A percentile compares a stretch with the other conserved stretches of the same genome.
Conservation (phyloP, 2,797 vertebrate species). For the Sebastes vulpes region DNA sequence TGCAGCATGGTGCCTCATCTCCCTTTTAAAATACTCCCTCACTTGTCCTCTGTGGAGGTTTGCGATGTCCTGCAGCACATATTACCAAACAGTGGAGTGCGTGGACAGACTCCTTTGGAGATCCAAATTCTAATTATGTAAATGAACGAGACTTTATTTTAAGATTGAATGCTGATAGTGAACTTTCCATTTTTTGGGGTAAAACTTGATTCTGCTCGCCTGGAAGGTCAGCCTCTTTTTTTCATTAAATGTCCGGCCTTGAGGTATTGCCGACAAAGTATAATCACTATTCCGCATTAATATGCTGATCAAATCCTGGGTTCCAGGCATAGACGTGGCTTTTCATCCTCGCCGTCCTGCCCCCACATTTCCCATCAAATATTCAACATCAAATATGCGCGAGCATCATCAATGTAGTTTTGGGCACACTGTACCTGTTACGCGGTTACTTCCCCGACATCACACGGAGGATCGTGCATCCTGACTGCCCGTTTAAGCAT, state of each 20-base stretch:
- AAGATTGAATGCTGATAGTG: slow-evolving; percentile 73
- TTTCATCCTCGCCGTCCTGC: slow-evolving; percentile 55
- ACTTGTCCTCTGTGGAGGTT: slow-evolving; percentile 64
- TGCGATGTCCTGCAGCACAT: slow-evolving; percentile 61
- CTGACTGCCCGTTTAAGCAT: slow-evolving; percentile 51
- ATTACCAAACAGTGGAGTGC: slow-evolving; percentile 56
- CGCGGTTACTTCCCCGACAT: slow-evolving; percentile 48
- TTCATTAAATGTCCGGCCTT: slow-evolving; percentile 69
- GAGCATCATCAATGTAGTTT: slow-evolving; percentile 52
- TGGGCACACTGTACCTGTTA: slow-evolving; percentile 45
- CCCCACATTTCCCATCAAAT: slow-evolving; percentile 61
- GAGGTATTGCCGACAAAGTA: slow-evolving; percentile 64
- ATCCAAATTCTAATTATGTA: slow-evolving; percentile 77
- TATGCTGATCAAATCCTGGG: slow-evolving; percentile 72
- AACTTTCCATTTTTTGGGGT: slow-evolving; percentile 55
- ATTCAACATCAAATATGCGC: slow-evolving; percentile 64
- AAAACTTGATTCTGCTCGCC: slow-evolving; percentile 52
- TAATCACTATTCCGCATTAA: slow-evolving; percentile 74
- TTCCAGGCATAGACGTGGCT: slow-evolving; percentile 59
- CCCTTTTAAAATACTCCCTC: slow-evolving; percentile 64
- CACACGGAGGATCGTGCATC: slow-evolving; percentile 30
- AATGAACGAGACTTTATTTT: slow-evolving; percentile 70
- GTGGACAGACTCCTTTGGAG: slow-evolving; percentile 41
- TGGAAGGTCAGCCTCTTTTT: slow-evolving; percentile 67
- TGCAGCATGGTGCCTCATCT: slow-evolving; percentile 65